A percentile compares a stretch with the other conserved stretches of the same genome.
Evolutionary conservation across 2,888 invertebrate genomes (phyloP).

Genomic region (Baccha elongata): DNA sequence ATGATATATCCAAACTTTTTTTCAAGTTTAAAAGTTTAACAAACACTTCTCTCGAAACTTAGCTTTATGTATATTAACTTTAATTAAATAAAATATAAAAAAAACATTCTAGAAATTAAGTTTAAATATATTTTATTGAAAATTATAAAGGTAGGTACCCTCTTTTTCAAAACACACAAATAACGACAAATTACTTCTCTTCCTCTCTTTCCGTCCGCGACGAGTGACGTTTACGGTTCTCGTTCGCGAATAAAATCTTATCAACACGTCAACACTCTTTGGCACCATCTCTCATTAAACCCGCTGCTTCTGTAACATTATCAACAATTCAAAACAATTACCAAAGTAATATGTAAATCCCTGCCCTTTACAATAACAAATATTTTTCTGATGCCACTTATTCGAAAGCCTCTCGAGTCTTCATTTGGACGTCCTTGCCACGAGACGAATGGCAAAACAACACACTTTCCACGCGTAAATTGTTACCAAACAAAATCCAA

Average conservation of each 20-base stretch:
- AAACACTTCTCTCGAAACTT: no score
- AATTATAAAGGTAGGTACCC: neutral
- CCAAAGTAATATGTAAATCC: neutral
- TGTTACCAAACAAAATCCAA: conserved; percentile 36
- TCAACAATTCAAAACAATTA: conserved; percentile 1
- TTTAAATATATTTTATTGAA: no score
- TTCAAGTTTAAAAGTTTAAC: no score
- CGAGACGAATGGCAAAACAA: neutral
- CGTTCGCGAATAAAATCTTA: conserved; percentile 43
- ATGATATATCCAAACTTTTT: no score
- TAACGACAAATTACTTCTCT: neutral
- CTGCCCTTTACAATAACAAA: neutral
- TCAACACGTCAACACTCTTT: conserved; percentile 34
- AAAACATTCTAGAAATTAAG: no score
- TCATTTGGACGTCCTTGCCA: conserved; percentile 6
- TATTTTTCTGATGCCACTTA: no score
- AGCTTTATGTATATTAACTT: no score
- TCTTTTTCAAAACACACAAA: conserved; percentile 11
- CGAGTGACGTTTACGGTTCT: conserved; percentile 22
- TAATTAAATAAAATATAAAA: no score
- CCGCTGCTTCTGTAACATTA: conserved; percentile 14
- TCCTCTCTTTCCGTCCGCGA: neutral
- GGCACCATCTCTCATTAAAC: conserved; percentile 42
- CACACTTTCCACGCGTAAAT: conserved; percentile 22
- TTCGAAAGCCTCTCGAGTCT: neutral